Percentiles rank a stretch among this genome's conserved stretches.
Evolutionary conservation across 2,797 vertebrate species (phyloP).

Genomic region (Gadopsis marmoratus): DNA sequence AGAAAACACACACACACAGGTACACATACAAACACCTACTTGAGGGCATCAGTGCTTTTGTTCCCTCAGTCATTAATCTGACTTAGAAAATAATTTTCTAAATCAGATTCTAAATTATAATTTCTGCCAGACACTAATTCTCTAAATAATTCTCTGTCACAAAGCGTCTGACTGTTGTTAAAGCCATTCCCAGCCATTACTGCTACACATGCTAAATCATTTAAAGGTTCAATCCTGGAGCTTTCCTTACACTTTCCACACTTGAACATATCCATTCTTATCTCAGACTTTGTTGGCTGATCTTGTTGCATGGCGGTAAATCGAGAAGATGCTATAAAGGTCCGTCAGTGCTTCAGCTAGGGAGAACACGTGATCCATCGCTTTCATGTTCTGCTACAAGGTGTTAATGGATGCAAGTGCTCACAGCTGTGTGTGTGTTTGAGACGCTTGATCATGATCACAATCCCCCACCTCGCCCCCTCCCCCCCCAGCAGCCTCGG

Average conservation of each 20-base stretch:
- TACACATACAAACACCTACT: conserved; percentile 48
- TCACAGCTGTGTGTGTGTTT: conserved; percentile 81
- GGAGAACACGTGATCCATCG: conserved; percentile 61
- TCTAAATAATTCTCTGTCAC: conserved; percentile 14
- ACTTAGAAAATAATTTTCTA: neutral
- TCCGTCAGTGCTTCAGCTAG: conserved; percentile 38
- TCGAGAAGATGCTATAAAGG: conserved; percentile 63
- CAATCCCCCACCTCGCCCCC: conserved; percentile 36
- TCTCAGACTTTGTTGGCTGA: conserved; percentile 66
- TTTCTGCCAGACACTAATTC: conserved; percentile 27
- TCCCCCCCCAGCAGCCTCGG: conserved; percentile 15
- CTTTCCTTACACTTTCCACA: conserved; percentile 72
- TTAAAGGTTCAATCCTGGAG: conserved; percentile 57
- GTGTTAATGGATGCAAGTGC: conserved; percentile 84
- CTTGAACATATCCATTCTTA: conserved; percentile 53
- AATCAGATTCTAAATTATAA: conserved; percentile 10
- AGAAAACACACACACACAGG: conserved; percentile 29
- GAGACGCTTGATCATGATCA: conserved; percentile 78
- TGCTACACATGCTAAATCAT: conserved; percentile 69
- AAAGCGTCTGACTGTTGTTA: conserved; percentile 49
- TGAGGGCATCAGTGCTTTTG: neutral
- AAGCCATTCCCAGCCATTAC: conserved; percentile 36
- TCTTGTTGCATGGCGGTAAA: conserved; percentile 74
- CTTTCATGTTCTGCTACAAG: conserved; percentile 81
- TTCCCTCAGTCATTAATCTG: neutral